A percentile compares a stretch with the other conserved stretches of the same genome.
These are phyloP conservation scores for Lepeophtheirus nordmannii DNA, from an alignment of 2,888 invertebrate genomes.

Conservation along the genomic window DNA sequence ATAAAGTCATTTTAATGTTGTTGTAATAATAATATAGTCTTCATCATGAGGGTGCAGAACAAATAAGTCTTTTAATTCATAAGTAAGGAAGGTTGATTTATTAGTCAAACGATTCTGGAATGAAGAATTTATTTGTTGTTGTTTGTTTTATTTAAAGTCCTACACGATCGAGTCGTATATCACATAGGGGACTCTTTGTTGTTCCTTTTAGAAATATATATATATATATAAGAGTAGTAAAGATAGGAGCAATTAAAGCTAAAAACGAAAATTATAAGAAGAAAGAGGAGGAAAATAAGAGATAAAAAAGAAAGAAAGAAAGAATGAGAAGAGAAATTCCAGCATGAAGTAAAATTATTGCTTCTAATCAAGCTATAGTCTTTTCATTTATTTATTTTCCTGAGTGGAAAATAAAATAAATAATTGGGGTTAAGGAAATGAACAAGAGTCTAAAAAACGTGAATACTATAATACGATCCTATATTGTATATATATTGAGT, in stretches of 20 bases:
- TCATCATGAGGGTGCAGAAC: no score
- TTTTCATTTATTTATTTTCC: neutral
- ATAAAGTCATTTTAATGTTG: no score
- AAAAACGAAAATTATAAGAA: neutral
- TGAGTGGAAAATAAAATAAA: neutral
- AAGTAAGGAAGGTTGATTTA: neutral
- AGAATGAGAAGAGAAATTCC: neutral
- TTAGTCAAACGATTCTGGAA: neutral
- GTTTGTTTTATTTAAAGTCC: constrained; percentile 5
- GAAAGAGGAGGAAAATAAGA: neutral
- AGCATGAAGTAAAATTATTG: constrained; percentile 4
- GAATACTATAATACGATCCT: no score
- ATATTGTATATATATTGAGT: no score
- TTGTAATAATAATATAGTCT: no score
- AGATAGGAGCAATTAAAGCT: neutral
- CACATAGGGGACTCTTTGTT: neutral
- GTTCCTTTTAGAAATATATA: neutral
- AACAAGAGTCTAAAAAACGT: no score
- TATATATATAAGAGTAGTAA: neutral
- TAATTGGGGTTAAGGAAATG: no score
- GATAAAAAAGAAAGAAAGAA: neutral
- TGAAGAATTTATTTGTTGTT: neutral
- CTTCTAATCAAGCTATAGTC: neutral
- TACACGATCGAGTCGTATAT: constrained; percentile 5
- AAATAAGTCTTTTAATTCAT: neutral